phyloP scores from a whole-genome alignment of 2,113 vertebrate genomes.

The Tragelaphus imberbis region DNA sequence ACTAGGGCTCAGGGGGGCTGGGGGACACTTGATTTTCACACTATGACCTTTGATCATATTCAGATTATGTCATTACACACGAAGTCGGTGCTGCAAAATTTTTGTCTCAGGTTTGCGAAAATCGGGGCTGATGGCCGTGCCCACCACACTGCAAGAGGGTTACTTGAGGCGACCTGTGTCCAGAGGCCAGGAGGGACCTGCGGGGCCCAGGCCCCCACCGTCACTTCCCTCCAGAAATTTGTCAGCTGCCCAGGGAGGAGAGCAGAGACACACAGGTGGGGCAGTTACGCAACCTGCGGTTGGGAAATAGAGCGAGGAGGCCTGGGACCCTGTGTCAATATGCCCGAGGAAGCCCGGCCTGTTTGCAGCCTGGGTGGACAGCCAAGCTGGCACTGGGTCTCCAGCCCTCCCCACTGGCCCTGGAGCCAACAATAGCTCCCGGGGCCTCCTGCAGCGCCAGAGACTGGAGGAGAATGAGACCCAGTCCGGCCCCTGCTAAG shows the following conservation, averaged over 20 bases:
- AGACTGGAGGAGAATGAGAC: neutral
- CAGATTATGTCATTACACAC: neutral
- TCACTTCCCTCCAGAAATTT: neutral
- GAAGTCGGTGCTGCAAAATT: neutral
- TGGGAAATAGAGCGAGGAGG: neutral
- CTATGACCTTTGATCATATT: neutral
- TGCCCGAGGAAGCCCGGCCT: neutral
- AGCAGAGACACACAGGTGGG: neutral
- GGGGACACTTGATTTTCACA: neutral
- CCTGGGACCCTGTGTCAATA: neutral
- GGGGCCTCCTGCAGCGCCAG: accelerated
- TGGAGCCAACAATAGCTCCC: neutral
- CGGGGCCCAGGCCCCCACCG: neutral
- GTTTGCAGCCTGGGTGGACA: neutral
- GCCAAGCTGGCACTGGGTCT: neutral
- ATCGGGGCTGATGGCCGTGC: neutral
- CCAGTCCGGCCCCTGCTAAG: accelerated
- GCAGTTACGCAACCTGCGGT: neutral
- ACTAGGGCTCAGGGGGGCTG: accelerated
- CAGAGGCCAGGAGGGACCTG: neutral
- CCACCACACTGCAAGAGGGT: neutral
- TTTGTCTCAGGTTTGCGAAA: neutral
- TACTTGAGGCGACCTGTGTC: neutral
- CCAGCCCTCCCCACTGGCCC: neutral
- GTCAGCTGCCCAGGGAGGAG: neutral